Conservation (phyloP, 2,888 invertebrate genomes). For the Temnothorax ravouxi region DNA sequence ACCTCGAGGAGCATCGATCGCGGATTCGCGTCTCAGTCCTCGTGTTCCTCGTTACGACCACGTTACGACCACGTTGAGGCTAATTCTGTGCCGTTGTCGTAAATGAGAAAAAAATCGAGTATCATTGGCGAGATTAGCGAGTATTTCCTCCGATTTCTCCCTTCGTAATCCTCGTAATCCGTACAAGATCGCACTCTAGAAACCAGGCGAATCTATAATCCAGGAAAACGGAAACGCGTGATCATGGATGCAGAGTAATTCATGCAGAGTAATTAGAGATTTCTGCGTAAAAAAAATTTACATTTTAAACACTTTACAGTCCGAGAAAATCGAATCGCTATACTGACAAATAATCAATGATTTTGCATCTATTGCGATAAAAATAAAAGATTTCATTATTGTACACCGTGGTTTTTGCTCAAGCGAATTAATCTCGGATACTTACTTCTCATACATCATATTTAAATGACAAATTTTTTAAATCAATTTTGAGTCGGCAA, state of each 20-base stretch:
- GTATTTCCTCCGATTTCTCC: background rate
- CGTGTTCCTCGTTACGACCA: conserved; percentile 9
- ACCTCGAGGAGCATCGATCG: conserved; percentile 20
- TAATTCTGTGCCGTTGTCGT: background rate
- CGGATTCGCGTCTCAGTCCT: conserved; percentile 25
- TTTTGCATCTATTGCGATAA: background rate
- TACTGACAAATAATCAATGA: background rate
- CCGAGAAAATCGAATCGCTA: background rate
- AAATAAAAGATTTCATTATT: background rate
- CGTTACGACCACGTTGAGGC: conserved; percentile 2
- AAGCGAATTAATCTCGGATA: background rate
- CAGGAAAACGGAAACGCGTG: background rate
- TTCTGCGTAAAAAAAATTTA: conserved; percentile 15
- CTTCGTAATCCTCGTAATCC: background rate
- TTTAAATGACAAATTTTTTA: background rate
- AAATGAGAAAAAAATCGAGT: background rate
- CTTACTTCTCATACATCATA: background rate
- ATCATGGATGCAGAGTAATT: background rate
- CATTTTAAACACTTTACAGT: background rate
- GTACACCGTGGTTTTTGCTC: background rate
- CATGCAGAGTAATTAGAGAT: background rate
- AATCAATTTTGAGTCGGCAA: background rate
- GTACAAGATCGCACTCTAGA: background rate
- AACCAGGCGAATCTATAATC: background rate
- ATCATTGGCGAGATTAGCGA: background rate